Conservation (phyloP, 2,888 invertebrate genomes). For the Coenonympha glycerion region DNA sequence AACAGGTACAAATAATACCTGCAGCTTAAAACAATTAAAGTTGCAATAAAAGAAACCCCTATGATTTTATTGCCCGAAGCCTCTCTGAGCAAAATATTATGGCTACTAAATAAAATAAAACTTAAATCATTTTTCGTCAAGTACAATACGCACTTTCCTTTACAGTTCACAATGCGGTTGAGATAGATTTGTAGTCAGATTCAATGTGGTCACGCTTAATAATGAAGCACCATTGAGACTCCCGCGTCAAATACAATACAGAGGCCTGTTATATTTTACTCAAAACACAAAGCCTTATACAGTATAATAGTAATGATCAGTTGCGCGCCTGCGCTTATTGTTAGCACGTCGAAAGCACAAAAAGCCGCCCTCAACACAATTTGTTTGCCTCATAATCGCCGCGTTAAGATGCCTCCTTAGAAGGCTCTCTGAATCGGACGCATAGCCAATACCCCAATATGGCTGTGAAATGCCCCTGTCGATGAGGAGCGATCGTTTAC, state of each 20-base stretch:
- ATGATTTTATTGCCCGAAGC: too few relatives aligned
- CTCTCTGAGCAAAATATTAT: too few relatives aligned
- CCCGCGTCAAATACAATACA: constrained; percentile 63
- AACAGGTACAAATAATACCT: too few relatives aligned
- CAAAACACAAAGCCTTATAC: constrained; percentile 75
- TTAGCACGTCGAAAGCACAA: constrained; percentile 69
- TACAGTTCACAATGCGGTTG: neutral
- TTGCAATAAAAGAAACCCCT: too few relatives aligned
- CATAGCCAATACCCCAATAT: constrained; percentile 49
- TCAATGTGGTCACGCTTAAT: constrained; percentile 67
- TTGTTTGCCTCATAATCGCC: constrained; percentile 67
- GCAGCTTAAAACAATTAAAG: too few relatives aligned
- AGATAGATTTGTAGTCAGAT: constrained; percentile 24
- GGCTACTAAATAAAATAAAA: too few relatives aligned
- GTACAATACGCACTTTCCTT: neutral
- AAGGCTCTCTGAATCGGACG: constrained; percentile 48
- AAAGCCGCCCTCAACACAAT: constrained; percentile 64
- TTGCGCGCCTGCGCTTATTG: constrained; percentile 66
- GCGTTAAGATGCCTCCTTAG: constrained; percentile 48
- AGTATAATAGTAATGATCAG: constrained; percentile 74
- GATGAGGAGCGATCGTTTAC: constrained; percentile 66
- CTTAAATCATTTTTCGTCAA: too few relatives aligned
- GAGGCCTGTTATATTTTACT: constrained; percentile 74
- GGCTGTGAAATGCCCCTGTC: constrained; percentile 54
- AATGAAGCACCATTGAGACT: constrained; percentile 65